Conservation (phyloP, 2,113 vertebrate species). For the Gnathonemus longibarbis region DNA sequence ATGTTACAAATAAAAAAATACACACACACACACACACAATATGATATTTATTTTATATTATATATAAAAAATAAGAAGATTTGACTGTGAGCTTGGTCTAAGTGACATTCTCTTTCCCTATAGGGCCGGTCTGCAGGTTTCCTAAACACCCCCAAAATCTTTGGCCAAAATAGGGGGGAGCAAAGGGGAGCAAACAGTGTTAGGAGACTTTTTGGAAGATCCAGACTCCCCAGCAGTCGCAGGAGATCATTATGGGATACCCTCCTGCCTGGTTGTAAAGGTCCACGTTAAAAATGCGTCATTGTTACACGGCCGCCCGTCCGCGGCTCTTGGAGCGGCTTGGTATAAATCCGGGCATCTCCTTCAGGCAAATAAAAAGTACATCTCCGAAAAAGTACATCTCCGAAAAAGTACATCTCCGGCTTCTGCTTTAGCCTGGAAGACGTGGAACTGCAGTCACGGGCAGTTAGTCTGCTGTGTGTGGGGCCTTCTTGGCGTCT, state of each 20-base stretch:
- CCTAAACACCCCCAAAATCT: neutral
- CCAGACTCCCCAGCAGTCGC: conserved; percentile 22
- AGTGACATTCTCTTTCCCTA: neutral
- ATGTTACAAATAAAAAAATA: neutral
- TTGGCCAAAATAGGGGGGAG: neutral
- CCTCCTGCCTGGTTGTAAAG: conserved; percentile 26
- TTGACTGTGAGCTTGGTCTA: neutral
- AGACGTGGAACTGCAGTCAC: conserved; percentile 12
- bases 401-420: conserved; percentile 21
- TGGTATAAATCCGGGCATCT: neutral
- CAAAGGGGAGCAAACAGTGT: neutral
- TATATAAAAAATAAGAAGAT: neutral
- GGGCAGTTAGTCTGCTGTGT: neutral
- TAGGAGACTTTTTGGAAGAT: conserved; percentile 18
- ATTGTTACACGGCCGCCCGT: conserved; percentile 7
- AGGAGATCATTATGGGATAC: conserved; percentile 33
- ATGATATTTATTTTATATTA: neutral
- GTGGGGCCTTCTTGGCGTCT: neutral
- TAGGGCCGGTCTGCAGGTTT: neutral
- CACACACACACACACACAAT: neutral
- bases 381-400: conserved; percentile 22
- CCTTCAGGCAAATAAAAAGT: conserved; percentile 33
- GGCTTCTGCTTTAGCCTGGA: neutral
- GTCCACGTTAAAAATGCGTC: conserved; percentile 10
- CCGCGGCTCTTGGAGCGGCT: neutral